These are phyloP conservation scores for Aphelinus certus DNA, from an alignment of 1,140 invertebrate genomes.

Conservation along the genomic window DNA sequence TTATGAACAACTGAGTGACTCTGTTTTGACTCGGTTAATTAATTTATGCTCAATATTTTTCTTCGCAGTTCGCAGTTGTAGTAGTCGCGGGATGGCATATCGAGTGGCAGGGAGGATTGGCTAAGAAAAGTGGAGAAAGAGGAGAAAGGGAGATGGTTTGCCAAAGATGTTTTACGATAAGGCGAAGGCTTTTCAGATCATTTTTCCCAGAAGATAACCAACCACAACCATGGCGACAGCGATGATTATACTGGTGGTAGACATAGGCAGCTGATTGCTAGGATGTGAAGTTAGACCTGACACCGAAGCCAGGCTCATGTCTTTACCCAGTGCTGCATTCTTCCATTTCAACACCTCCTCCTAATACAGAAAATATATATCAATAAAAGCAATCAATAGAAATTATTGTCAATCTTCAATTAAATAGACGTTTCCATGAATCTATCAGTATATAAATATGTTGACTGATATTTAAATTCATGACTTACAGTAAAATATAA, in stretches of 20 bases:
- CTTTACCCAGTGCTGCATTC: slow-evolving; percentile 54
- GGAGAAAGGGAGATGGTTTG: slow-evolving; percentile 48
- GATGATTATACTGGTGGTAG: slow-evolving; percentile 54
- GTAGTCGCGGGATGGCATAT: slow-evolving; percentile 44
- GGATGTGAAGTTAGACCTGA: slow-evolving; percentile 47
- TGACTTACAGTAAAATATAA: neutral
- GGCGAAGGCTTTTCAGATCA: slow-evolving; percentile 60
- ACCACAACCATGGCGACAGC: slow-evolving; percentile 59
- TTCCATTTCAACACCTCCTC: slow-evolving; percentile 61
- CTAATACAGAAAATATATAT: slow-evolving; percentile 46
- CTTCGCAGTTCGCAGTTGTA: slow-evolving; percentile 39
- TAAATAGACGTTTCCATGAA: neutral
- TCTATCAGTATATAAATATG: too few species aligned
- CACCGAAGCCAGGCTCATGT: slow-evolving; percentile 49
- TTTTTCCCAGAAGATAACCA: slow-evolving; percentile 62
- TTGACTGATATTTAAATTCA: too few species aligned
- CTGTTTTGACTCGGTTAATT: slow-evolving; percentile 28
- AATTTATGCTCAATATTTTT: slow-evolving; percentile 33
- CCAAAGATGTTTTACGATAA: slow-evolving; percentile 45
- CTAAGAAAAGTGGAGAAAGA: slow-evolving; percentile 57
- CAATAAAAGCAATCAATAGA: neutral
- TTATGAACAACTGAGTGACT: slow-evolving; percentile 40
- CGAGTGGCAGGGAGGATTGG: slow-evolving; percentile 53
- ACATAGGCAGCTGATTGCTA: slow-evolving; percentile 49
- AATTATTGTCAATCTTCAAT: neutral